Percentiles rank a stretch among this genome's conserved stretches.
These are phyloP conservation scores for Octodon degus DNA, from an alignment of 2,113 vertebrate genomes.

Conservation along the genomic window DNA sequence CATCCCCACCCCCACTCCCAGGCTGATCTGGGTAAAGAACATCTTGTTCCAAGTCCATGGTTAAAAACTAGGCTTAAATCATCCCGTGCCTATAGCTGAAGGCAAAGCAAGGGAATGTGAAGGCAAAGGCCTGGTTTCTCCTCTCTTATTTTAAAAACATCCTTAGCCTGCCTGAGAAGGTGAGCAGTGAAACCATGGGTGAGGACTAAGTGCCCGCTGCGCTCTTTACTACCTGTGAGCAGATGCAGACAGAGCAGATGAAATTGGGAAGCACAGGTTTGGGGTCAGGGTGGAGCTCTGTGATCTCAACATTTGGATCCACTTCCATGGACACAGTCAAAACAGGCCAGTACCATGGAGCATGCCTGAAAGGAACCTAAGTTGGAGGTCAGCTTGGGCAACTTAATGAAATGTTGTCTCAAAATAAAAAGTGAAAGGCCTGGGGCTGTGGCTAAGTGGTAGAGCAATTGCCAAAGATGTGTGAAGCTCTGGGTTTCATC, in stretches of 20 bases:
- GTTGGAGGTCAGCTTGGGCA: background rate
- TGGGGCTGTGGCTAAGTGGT: background rate
- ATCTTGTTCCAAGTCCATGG: background rate
- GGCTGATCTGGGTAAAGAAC: constrained; percentile 46
- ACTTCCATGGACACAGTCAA: background rate
- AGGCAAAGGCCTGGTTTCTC: background rate
- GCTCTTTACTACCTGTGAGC: background rate
- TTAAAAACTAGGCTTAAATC: constrained; percentile 29
- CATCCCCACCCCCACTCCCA: background rate
- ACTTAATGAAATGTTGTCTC: background rate
- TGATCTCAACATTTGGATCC: background rate
- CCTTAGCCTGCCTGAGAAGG: background rate
- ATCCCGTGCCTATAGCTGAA: constrained; percentile 34
- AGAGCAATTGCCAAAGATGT: background rate
- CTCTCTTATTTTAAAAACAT: background rate
- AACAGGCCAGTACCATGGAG: background rate
- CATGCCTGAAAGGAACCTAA: background rate
- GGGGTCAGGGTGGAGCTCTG: background rate
- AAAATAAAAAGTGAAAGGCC: background rate
- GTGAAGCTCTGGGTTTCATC: background rate
- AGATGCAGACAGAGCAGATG: background rate
- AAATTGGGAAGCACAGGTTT: background rate
- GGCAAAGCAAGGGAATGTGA: background rate
- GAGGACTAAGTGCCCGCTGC: background rate
- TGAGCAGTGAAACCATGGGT: background rate